These are phyloP conservation scores for Melanocharis versteri DNA, from an alignment of 2,113 vertebrate genomes.

Conservation along the genomic window DNA sequence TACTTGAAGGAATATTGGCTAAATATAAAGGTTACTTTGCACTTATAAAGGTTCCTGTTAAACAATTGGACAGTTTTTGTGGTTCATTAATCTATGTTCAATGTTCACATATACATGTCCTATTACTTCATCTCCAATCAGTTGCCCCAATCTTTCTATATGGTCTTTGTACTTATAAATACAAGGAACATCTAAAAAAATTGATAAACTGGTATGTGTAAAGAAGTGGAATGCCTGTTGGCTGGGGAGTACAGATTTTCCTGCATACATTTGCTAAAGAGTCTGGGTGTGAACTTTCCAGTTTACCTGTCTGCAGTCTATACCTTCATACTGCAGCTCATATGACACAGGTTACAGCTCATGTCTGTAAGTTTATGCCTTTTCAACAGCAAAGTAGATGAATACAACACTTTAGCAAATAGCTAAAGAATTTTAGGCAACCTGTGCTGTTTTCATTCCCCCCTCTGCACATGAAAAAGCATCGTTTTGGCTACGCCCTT, in stretches of 20 bases:
- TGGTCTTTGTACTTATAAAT: not conserved
- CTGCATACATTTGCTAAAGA: not conserved
- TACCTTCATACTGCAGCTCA: not conserved
- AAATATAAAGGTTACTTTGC: not conserved
- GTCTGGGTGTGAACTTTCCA: not conserved
- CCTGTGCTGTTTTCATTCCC: not conserved
- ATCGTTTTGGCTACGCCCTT: not conserved
- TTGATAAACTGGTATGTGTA: not conserved
- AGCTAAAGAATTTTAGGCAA: not conserved
- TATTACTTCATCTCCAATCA: not conserved
- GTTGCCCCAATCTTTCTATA: not conserved
- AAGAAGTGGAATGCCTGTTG: not conserved
- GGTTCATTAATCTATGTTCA: not conserved
- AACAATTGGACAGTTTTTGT: not conserved
- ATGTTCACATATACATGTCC: not conserved
- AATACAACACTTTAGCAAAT: not conserved
- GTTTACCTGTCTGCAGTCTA: not conserved
- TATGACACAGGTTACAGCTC: not conserved
- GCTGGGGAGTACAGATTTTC: not conserved
- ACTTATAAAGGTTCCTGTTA: not conserved
- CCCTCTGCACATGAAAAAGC: not conserved
- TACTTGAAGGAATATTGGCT: not conserved
- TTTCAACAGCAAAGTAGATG: not conserved
- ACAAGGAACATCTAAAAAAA: not conserved
- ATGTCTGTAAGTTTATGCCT: not conserved